Evolutionary conservation across 2,888 invertebrate species (phyloP), one percentile per base, ranked within the genome.

Genomic region (Calameuta filiformis): DNA sequence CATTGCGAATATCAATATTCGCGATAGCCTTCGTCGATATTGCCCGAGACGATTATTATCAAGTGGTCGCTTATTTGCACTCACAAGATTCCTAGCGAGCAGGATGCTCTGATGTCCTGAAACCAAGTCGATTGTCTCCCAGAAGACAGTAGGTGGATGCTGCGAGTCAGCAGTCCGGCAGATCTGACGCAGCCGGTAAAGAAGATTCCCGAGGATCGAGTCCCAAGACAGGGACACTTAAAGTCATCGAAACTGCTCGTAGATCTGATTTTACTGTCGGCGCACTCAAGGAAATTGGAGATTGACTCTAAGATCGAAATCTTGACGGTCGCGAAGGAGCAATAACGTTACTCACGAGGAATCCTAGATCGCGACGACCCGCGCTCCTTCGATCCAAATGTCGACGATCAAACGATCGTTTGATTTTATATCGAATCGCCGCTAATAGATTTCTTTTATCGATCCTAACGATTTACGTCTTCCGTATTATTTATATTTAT

Each of bases 181-280:
- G 40, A 40, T 15, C 15, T 6, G 40, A 40, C 40, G 4, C 40
- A 15, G 15, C 40, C 4, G 15, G 40, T 40, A 40, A 15, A 40
- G 40, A 40, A 40, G 40, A 40, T 15, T 15, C 6, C 15, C 15
- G 35, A 78, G 82, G 76, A 81, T 84, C 81, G 75, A 81, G 40
- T 40, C 40, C 15, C 40, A 40, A 40, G 12, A 69, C 30, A 30
- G 4, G 69, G 69, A 33, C 11, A 69, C 69, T 69, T 69, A 69
- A 69, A 69, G 69, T 69, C 69, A 33, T 31, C n/a, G 31, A 12
- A 31, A 69, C 33, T 33, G 69, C 31, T 15, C 69, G 69, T 69
- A 69, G 69, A 69, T 69, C 69, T 1, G 31, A 69, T n/a, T 69
- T 69, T 69, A 69, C 69, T 69, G 12, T 69, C 69, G 12, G 69